phyloP scores from a whole-genome alignment of 2,113 vertebrate genomes.

The Oostethus manadensis region DNA sequence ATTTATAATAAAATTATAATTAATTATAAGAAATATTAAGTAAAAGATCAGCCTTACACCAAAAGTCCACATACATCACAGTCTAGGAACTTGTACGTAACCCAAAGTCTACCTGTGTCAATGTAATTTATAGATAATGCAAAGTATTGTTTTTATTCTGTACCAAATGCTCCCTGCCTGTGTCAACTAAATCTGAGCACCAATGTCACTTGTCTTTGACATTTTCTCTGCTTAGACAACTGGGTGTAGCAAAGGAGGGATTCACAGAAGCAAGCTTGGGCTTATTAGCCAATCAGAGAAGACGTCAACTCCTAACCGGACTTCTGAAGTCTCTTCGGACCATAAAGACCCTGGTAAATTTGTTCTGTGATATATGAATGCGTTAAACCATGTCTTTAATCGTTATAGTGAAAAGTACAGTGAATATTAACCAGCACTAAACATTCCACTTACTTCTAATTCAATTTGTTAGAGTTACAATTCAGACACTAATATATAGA shows the following conservation, averaged over 20 bases:
- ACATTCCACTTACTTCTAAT: not conserved
- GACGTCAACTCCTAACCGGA: conserved; percentile 88
- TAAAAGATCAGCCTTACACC: too few relatives aligned
- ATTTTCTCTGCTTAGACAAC: conserved; percentile 73
- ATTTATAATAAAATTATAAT: too few relatives aligned
- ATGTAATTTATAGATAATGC: too few relatives aligned
- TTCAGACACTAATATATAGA: too few relatives aligned
- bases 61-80: too few relatives aligned
- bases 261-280: conserved; percentile 96
- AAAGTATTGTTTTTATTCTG: too few relatives aligned
- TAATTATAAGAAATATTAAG: too few relatives aligned
- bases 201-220: not conserved
- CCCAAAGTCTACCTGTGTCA: too few relatives aligned
- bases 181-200: not conserved
- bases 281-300: conserved; percentile 92
- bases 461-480: too few relatives aligned
- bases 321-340: conserved; percentile 94
- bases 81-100: too few relatives aligned
- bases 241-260: conserved; percentile 87
- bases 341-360: conserved; percentile 93
- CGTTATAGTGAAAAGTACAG: not conserved
- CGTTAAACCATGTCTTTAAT: not conserved
- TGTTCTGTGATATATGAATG: not conserved
- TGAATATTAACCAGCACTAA: not conserved
- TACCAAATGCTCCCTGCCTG: too few relatives aligned